Conservation (phyloP, 2,888 invertebrate genomes). For the Galerucella calmariensis region DNA sequence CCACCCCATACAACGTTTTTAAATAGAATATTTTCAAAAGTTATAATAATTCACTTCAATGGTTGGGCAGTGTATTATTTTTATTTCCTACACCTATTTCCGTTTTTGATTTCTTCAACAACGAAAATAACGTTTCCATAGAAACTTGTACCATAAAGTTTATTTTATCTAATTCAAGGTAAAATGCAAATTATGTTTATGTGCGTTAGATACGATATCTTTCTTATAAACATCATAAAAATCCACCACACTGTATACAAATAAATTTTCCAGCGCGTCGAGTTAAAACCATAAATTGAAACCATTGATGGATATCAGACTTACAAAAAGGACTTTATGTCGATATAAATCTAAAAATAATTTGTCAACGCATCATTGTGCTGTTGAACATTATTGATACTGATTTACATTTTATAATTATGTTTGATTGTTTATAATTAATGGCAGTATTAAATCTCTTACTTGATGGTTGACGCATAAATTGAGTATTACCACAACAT, state of each 20-base stretch:
- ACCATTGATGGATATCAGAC: slow-evolving; percentile 26
- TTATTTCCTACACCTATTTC: too few relatives aligned
- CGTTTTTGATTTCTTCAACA: too few relatives aligned
- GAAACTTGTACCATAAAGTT: not conserved
- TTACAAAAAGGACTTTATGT: slow-evolving; percentile 28
- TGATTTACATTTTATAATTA: slow-evolving; percentile 26
- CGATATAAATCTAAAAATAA: slow-evolving; percentile 27
- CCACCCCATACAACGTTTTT: too few relatives aligned
- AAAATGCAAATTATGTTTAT: not conserved
- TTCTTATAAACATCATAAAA: slow-evolving; percentile 3
- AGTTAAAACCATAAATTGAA: slow-evolving; percentile 21
- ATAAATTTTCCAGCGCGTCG: slow-evolving; percentile 23
- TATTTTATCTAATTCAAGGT: not conserved
- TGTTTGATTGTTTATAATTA: slow-evolving; percentile 1
- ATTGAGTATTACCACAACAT: not conserved
- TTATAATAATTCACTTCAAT: too few relatives aligned
- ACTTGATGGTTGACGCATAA: not conserved
- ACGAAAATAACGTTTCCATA: not conserved
- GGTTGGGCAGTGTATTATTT: too few relatives aligned
- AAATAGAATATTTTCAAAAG: too few relatives aligned
- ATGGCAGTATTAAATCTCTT: not conserved
- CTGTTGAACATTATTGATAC: slow-evolving; percentile 19
- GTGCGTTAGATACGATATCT: not conserved
- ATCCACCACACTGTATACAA: not conserved
- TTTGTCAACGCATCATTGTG: slow-evolving; percentile 22